Conservation (phyloP, 2,888 invertebrate genomes). For the Petrophora chlorosata region DNA sequence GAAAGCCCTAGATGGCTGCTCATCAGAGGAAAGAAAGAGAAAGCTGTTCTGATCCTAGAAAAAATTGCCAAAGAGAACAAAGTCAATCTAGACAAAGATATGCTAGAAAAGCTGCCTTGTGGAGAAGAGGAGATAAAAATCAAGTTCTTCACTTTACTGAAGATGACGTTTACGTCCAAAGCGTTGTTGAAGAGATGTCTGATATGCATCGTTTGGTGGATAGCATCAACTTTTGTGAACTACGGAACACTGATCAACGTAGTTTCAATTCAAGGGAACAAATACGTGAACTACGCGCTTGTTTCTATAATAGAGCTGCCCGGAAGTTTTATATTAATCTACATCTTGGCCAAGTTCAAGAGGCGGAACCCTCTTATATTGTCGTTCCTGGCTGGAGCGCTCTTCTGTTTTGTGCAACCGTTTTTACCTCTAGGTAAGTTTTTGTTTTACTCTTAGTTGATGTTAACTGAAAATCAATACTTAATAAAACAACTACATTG, state of each 20-base stretch:
- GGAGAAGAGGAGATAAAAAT: conserved; percentile 45
- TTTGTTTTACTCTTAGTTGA: neutral
- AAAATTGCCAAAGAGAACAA: conserved; percentile 82
- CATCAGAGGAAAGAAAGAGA: conserved; percentile 85
- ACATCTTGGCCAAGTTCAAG: conserved; percentile 80
- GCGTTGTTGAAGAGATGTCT: conserved; percentile 59
- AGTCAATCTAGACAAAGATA: conserved; percentile 50
- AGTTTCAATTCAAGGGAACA: conserved; percentile 88
- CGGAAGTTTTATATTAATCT: conserved; percentile 79
- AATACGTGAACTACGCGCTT: conserved; percentile 89
- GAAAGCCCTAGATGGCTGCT: conserved; percentile 91
- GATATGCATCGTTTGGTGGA: conserved; percentile 69
- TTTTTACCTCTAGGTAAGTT: conserved; percentile 81
- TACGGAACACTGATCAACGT: conserved; percentile 90
- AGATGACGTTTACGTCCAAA: conserved; percentile 60
- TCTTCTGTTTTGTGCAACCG: conserved; percentile 83
- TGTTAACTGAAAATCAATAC: conserved; percentile 50
- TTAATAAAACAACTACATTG: too few relatives aligned
- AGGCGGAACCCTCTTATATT: conserved; percentile 80
- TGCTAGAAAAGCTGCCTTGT: conserved; percentile 44
- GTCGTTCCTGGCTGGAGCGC: conserved; percentile 81
- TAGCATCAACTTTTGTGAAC: conserved; percentile 89
- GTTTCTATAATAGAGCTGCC: conserved; percentile 84
- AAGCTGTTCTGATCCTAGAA: conserved; percentile 85
- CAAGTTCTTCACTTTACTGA: conserved; percentile 47